Percentiles rank a stretch among this genome's conserved stretches.
Conservation (phyloP, 92 coral and sea anemone species). For the Diadumene lineata region DNA sequence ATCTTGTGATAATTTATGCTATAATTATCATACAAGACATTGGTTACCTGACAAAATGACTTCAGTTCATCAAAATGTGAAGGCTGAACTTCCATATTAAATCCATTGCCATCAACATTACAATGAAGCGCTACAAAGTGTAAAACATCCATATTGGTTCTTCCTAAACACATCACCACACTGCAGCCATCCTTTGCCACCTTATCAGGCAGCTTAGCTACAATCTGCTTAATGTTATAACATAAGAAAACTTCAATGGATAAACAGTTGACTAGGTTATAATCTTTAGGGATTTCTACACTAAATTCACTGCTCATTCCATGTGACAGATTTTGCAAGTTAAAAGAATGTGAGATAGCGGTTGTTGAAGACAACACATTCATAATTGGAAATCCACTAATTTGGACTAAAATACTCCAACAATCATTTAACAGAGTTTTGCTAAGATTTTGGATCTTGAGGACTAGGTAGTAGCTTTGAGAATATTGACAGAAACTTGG, state of each 20-base stretch:
- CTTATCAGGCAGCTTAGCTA: not conserved
- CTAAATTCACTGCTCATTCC: slow-evolving; percentile 2
- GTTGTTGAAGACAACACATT: not conserved
- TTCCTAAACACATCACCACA: slow-evolving; percentile 18
- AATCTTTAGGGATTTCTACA: not conserved
- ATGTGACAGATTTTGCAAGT: not conserved
- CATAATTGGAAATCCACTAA: not conserved
- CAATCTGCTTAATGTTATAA: not conserved
- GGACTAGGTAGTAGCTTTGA: not conserved
- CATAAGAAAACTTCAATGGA: slow-evolving; percentile 2
- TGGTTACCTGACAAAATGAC: slow-evolving; percentile 1
- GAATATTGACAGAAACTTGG: not conserved
- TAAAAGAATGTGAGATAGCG: not conserved
- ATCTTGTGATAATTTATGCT: not conserved
- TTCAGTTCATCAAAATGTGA: slow-evolving; percentile 11
- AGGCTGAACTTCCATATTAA: not conserved
- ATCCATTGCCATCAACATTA: not conserved
- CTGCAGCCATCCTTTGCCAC: not conserved
- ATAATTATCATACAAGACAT: not conserved
- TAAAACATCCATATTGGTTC: slow-evolving; percentile 3
- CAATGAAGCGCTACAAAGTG: not conserved
- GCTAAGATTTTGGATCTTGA: slow-evolving; percentile 5
- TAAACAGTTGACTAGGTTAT: not conserved
- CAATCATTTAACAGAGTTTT: not conserved
- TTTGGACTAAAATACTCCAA: slow-evolving; percentile 13